Evolutionary conservation across 2,797 vertebrate species (phyloP).

Genomic region (Geotria australis): DNA sequence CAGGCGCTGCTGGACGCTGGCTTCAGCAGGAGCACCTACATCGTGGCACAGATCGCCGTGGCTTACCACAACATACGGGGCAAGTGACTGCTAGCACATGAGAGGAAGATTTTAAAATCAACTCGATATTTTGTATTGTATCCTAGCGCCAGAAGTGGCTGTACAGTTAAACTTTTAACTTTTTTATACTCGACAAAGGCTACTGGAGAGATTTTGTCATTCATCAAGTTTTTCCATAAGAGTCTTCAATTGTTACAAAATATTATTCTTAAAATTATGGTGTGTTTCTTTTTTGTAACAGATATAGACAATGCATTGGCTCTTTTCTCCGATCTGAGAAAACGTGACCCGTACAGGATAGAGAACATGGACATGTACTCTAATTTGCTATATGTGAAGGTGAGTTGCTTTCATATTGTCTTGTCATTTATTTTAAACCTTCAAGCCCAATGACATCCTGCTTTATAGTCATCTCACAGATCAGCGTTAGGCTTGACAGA

Average conservation of each 20-base stretch:
- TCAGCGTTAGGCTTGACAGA: too few species aligned
- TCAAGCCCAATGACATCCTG: too few species aligned
- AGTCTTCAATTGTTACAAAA: neutral
- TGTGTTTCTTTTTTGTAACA: slow-evolving; percentile 10
- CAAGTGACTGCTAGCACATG: slow-evolving; percentile 6
- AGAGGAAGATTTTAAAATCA: neutral
- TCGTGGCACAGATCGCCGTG: slow-evolving; percentile 92
- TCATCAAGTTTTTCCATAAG: neutral
- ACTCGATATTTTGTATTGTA: neutral
- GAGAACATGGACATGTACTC: slow-evolving; percentile 99
- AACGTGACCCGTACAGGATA: slow-evolving; percentile 83
- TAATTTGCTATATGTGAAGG: slow-evolving; percentile 82
- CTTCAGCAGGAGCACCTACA: slow-evolving; percentile 92
- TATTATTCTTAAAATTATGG: neutral
- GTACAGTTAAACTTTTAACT: neutral
- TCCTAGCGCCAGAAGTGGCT: neutral
- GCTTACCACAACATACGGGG: slow-evolving; percentile 97
- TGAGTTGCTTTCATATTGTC: slow-evolving; percentile 10
- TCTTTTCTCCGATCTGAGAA: slow-evolving; percentile 71
- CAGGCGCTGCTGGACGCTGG: slow-evolving; percentile 81
- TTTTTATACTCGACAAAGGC: neutral
- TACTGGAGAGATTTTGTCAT: neutral
- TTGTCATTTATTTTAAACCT: too few species aligned
- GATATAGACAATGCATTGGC: slow-evolving; percentile 92
- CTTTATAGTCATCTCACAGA: too few species aligned